Percentiles rank a stretch among this genome's conserved stretches.
Conservation (phyloP, 2,888 invertebrate species). For the Bursaphelenchus okinawaensis region DNA sequence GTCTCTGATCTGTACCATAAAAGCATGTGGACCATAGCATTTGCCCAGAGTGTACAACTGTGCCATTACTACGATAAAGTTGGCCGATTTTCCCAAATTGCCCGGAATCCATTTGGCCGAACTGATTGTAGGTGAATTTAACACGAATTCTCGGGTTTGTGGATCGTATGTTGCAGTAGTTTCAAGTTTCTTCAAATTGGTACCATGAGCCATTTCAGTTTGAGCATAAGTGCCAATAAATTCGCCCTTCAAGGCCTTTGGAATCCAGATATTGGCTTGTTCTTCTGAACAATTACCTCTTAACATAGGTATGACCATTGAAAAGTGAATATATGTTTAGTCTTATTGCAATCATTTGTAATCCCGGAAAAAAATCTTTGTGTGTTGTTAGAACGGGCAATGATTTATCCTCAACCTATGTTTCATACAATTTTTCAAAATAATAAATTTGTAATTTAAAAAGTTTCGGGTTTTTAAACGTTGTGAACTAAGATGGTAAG, state of each 20-base stretch:
- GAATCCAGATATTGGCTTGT: slow-evolving; percentile 81
- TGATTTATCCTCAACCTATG: too few relatives aligned
- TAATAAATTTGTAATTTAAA: too few relatives aligned
- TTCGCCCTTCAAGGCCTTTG: slow-evolving; percentile 73
- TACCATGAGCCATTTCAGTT: slow-evolving; percentile 88
- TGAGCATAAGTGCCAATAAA: slow-evolving; percentile 92
- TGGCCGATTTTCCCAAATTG: slow-evolving; percentile 86
- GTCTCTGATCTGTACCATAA: slow-evolving; percentile 83
- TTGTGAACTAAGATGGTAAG: too few relatives aligned
- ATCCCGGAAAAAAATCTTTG: too few relatives aligned
- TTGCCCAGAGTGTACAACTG: slow-evolving; percentile 63
- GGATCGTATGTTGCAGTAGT: slow-evolving; percentile 86
- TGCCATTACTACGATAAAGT: slow-evolving; percentile 84
- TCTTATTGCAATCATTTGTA: too few relatives aligned
- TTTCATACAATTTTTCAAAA: too few relatives aligned
- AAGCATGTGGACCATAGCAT: slow-evolving; percentile 82
- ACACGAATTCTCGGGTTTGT: slow-evolving; percentile 74
- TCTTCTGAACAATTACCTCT: slow-evolving; percentile 81
- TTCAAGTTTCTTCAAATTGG: slow-evolving; percentile 80
- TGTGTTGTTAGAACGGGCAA: too few relatives aligned
- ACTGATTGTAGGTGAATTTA: slow-evolving; percentile 79
- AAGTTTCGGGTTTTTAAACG: too few relatives aligned
- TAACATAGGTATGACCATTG: slow-evolving; percentile 86
- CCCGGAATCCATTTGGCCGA: slow-evolving; percentile 97
- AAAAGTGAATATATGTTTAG: too few relatives aligned